A percentile compares a stretch with the other conserved stretches of the same genome.
Evolutionary conservation across 2,797 vertebrate genomes (phyloP).

Genomic region (Apogon hyalosoma): DNA sequence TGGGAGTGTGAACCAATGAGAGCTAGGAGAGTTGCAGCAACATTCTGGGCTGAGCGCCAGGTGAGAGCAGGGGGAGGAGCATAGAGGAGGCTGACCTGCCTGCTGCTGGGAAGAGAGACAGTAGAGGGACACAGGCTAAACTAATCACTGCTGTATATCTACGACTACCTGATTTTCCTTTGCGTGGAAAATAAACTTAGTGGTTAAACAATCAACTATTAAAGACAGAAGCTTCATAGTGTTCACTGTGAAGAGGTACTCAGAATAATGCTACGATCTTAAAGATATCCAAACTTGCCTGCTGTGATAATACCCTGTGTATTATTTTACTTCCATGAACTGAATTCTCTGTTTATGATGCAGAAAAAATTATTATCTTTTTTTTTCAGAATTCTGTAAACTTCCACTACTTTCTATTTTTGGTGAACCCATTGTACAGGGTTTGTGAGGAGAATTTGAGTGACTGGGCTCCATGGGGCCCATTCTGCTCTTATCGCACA

Average conservation of each 20-base stretch:
- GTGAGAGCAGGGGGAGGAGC: constrained; percentile 86
- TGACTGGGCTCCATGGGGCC: constrained; percentile 66
- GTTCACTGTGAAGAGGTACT: constrained; percentile 6
- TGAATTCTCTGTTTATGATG: constrained; percentile 17
- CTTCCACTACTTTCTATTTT: constrained; percentile 53
- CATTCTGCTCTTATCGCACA: constrained; percentile 71
- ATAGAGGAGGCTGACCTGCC: constrained; percentile 76
- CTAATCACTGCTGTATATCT: constrained; percentile 40
- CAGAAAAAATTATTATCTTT: constrained; percentile 4
- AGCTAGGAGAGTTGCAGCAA: constrained; percentile 89
- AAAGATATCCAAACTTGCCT: constrained; percentile 10
- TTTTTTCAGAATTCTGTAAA: constrained; percentile 7
- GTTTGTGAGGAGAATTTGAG: constrained; percentile 56
- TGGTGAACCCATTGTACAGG: constrained; percentile 44
- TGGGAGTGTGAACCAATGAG: constrained; percentile 87
- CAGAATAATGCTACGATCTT: neutral
- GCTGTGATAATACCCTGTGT: constrained; percentile 27
- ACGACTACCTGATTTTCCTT: constrained; percentile 29
- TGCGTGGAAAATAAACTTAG: constrained; percentile 19
- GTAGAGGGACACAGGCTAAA: constrained; percentile 43
- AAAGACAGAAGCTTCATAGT: neutral
- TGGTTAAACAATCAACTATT: constrained; percentile 30
- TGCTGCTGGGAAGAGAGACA: constrained; percentile 55
- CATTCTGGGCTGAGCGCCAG: constrained; percentile 92
- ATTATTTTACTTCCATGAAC: constrained; percentile 35